A percentile compares a stretch with the other conserved stretches of the same genome.
phyloP scores from a whole-genome alignment of 2,113 vertebrate species.

The Dicentrarchus labrax region DNA sequence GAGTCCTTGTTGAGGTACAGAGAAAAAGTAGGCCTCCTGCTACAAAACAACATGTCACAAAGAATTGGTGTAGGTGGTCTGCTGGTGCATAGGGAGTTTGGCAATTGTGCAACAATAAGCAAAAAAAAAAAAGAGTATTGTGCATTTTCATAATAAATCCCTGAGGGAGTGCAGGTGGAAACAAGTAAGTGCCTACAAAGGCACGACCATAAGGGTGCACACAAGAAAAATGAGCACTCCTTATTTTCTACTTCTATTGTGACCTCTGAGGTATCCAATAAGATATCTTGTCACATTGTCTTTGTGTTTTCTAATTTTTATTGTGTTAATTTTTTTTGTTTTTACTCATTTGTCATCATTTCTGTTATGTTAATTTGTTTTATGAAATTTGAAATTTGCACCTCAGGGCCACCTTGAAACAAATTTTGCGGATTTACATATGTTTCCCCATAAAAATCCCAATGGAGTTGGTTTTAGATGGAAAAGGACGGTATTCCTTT shows the following conservation, averaged over 20 bases:
- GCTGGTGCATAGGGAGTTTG: not conserved
- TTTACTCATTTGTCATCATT: not conserved
- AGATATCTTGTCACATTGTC: not conserved
- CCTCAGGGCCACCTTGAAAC: constrained; percentile 1
- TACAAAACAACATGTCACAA: constrained; percentile 5
- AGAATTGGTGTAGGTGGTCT: not conserved
- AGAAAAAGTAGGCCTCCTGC: not conserved
- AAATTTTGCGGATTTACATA: constrained; percentile 1
- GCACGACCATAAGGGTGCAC: not conserved
- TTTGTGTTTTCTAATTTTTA: not conserved
- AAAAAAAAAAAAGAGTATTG: not conserved
- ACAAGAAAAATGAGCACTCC: not conserved
- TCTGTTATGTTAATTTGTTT: not conserved
- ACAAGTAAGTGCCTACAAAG: not conserved
- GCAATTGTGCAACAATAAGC: not conserved
- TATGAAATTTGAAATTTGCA: not conserved
- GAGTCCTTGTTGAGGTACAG: not conserved
- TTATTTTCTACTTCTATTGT: not conserved
- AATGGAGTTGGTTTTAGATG: not conserved
- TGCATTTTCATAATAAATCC: constrained; percentile 9
- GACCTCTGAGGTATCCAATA: not conserved
- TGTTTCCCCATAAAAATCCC: not conserved
- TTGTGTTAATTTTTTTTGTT: not conserved
- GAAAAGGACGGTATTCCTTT: not conserved
- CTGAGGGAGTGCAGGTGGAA: not conserved